Evolutionary conservation across 2,113 vertebrate species (phyloP), one percentile per base, ranked within the genome.

Genomic region (Apteryx owenii): DNA sequence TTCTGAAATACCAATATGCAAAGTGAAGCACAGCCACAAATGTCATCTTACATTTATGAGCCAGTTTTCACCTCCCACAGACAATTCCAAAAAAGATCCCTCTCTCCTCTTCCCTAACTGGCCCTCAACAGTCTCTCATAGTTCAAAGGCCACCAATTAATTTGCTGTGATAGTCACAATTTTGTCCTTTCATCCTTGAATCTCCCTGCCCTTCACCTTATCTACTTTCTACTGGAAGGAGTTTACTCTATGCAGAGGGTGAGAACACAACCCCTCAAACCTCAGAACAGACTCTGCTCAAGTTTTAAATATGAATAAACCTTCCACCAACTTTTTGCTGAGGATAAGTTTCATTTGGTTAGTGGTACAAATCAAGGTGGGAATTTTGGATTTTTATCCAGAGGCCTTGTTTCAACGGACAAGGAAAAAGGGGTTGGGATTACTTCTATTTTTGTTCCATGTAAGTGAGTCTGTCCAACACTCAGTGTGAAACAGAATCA

Each of bases 161-260:
- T 28, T 28, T 12, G 8, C 73, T 11, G 50, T 15, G 17, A 36
- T 1, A 0, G 62, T 25, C 1, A 0, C 44, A 31, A 31, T 44
- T 82, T 21, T 40, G n/a, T 56, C 72, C 54, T 26, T 58, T n/a
- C 28, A 25, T 15, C 65, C 36, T 60, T 6, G 5, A 38, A 42
- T 19, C 17, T 69, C 54, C 4, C 16, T 29, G 69, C 8, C 8
- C 65, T 72, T 51, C 64, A 46, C 40, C 66, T 53, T 13, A 53
- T 26, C 46, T 31, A 9, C 81, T 48, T 68, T n/a, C n/a, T 71
- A 44, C 44, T 36, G 20, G 19, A 36, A 12, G 31, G 28, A 20
- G 25, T 21, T 26, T 26, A 12, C 29, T 36, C 51, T 50, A 3
- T 7, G n/a, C 40, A 65, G 58, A 85, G 7, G 20, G 38, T 21